Evolutionary conservation across 2,888 invertebrate genomes (phyloP).

Genomic region (Cistogaster globosa): DNA sequence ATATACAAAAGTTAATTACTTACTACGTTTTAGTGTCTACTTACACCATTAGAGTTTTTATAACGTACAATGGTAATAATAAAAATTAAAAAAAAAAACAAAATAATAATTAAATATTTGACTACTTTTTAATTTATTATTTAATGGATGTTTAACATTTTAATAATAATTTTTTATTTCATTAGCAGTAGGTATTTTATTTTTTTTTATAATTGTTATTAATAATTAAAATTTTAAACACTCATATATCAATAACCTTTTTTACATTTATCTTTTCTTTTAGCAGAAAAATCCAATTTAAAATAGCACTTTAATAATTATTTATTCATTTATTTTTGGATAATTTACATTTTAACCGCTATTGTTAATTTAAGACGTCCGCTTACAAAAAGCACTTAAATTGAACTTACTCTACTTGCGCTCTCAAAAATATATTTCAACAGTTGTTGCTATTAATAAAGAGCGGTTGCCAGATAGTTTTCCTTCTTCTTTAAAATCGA

Average conservation of each 20-base stretch:
- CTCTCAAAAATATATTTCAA: slow-evolving; percentile 50
- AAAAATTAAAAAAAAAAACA: background rate
- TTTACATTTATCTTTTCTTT: slow-evolving; percentile 4
- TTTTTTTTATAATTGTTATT: background rate
- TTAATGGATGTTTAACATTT: slow-evolving; percentile 3
- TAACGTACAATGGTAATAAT: no score
- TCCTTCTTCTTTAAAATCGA: no score
- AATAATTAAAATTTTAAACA: background rate
- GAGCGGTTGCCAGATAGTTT: slow-evolving; percentile 4
- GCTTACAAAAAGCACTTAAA: slow-evolving; percentile 64
- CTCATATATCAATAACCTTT: background rate
- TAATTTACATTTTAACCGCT: slow-evolving; percentile 31
- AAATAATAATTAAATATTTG: background rate
- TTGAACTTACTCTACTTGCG: slow-evolving; percentile 60
- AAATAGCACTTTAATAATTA: slow-evolving; percentile 2
- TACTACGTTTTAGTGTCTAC: no score
- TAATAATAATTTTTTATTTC: background rate
- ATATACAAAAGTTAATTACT: no score
- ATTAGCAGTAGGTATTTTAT: slow-evolving; percentile 6
- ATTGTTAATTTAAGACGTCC: slow-evolving; percentile 57
- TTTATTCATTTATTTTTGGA: slow-evolving; percentile 13
- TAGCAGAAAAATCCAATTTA: background rate
- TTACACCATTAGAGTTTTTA: no score
- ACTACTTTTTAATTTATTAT: background rate
- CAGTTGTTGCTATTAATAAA: slow-evolving; percentile 45